Evolutionary conservation across 2,113 vertebrate genomes (phyloP), one percentile per base, ranked within the genome.

Genomic region (Sander lucioperca): DNA sequence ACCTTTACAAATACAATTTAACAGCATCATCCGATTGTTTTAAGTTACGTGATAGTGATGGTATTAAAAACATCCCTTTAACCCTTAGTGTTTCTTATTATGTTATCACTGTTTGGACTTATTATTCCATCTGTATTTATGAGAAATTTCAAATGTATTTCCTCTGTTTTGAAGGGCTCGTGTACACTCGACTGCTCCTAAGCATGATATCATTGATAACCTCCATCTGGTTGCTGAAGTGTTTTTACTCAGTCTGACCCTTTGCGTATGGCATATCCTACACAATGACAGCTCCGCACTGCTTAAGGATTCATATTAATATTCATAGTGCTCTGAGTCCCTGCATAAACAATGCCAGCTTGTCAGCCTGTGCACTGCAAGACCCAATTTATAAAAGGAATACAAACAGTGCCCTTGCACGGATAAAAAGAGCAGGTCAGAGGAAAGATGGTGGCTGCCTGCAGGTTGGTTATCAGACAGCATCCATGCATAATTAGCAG

Each of bases 321-420:
- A 93, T 93, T 93, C 89, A 93, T 92, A 70, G 59, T 11, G 39
- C 56, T 81, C 83, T 9, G 56, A 86, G 77, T 86, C 70, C 64
- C 83, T 72, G 84, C 86, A 72, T 86, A 89, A 91, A 93, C 91
- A 92, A 86, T 43, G 77, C 83, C 90, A 88, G 86, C 85, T 84
- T 91, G 89, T 92, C 91, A 90, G 84, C 79, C 65, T 25, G 72
- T 8, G 62, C 80, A 77, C 73, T 75, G 82, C 54, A 14, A 85
- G 79, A 21, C 50, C 85, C 75, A 77, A 58, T 89, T 91, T 84
- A 83, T 64, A 79, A 72, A 72, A 86, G 85, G 92, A 94, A 94
- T 93, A 91, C 91, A 92, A 93, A 93, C 90, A 84, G 71, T 78
- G 92, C 83, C 92, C 92, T 94, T 93, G 90, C 73, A 71, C 39